These are phyloP conservation scores for Pitangus sulphuratus DNA, from an alignment of 2,797 vertebrate genomes.

Conservation along the genomic window DNA sequence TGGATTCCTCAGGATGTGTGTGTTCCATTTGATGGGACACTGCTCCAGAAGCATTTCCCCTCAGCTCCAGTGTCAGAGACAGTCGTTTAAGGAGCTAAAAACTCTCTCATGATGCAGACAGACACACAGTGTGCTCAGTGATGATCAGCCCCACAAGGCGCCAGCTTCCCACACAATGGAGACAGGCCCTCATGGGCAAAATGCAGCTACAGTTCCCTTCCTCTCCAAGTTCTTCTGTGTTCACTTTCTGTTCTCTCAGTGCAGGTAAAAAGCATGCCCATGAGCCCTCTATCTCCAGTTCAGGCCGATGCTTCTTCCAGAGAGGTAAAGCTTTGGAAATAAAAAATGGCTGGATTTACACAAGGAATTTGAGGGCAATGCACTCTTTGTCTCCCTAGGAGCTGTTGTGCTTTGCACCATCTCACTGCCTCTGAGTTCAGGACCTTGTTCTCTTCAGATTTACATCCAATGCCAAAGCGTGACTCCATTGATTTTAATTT, in stretches of 20 bases:
- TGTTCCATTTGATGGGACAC: neutral
- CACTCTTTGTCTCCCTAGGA: neutral
- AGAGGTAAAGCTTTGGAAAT: neutral
- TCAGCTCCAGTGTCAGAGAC: neutral
- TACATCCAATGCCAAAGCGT: accelerated
- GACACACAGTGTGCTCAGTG: neutral
- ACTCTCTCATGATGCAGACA: accelerated
- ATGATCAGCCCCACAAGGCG: accelerated
- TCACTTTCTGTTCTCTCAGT: neutral
- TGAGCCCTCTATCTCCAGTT: neutral
- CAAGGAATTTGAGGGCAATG: neutral
- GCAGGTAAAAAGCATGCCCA: neutral
- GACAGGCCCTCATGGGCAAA: neutral
- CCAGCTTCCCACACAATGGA: neutral
- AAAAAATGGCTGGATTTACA: neutral
- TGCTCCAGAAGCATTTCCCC: neutral
- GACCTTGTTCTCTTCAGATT: neutral
- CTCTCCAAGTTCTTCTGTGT: neutral
- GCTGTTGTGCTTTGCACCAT: neutral
- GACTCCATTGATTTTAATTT: neutral
- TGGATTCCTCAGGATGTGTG: neutral
- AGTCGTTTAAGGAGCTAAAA: neutral
- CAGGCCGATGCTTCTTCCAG: neutral
- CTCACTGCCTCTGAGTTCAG: neutral
- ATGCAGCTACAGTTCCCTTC: neutral